These are phyloP conservation scores for Rhynchonycteris naso DNA, from an alignment of 2,797 vertebrate species.

Conservation along the genomic window DNA sequence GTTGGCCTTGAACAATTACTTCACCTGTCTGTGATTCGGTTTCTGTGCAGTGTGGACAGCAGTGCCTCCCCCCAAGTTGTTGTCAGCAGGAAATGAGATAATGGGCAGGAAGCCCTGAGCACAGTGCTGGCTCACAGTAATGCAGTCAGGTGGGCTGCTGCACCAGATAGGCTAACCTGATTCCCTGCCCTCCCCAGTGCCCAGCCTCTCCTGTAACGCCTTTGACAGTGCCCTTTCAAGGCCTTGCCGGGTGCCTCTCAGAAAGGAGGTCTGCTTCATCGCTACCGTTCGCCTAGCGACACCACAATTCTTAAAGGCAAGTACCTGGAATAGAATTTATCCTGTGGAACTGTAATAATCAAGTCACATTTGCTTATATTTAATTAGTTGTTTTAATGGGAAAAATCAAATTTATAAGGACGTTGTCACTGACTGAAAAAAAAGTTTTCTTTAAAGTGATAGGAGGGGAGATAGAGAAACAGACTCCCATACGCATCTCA, in stretches of 20 bases:
- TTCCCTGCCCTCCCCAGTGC: conserved; percentile 82
- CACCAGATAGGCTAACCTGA: conserved; percentile 5
- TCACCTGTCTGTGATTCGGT: not conserved
- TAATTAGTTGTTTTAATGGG: not conserved
- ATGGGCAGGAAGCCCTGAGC: not conserved
- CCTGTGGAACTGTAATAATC: not conserved
- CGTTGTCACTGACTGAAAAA: not conserved
- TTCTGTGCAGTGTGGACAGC: not conserved
- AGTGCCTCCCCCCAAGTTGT: fast-evolving
- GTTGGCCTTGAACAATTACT: too few species aligned
- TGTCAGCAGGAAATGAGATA: not conserved
- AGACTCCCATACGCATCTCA: too few species aligned
- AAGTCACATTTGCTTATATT: not conserved
- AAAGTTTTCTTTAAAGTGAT: too few species aligned
- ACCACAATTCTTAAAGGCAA: conserved; percentile 89
- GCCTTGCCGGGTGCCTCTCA: conserved; percentile 83
- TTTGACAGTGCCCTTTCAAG: conserved; percentile 86
- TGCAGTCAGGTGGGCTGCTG: fast-evolving
- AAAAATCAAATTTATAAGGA: not conserved
- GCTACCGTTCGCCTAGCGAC: conserved; percentile 90
- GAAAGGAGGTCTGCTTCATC: conserved; percentile 88
- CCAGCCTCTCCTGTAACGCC: conserved; percentile 87
- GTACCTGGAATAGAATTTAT: not conserved
- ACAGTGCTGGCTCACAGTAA: not conserved
- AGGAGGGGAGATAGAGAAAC: too few species aligned